phyloP scores from a whole-genome alignment of 2,113 vertebrate species.

The Climacteris rufus region DNA sequence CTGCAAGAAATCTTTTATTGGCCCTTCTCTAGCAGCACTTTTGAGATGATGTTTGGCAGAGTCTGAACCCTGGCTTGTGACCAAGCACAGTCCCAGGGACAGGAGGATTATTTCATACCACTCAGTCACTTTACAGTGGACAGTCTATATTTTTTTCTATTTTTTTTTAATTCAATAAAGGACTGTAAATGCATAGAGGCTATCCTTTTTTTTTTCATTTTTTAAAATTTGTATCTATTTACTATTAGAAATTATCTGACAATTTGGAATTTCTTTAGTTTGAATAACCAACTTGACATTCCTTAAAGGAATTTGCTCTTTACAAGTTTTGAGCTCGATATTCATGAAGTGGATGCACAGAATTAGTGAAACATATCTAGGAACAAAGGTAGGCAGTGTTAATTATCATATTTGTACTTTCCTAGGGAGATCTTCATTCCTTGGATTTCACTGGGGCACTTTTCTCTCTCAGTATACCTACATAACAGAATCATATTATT shows the following conservation, averaged over 20 bases:
- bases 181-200: not conserved
- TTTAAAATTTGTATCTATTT: not conserved
- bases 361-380: rapidly evolving
- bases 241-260: not conserved
- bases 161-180: not conserved
- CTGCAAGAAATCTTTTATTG: not conserved
- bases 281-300: not conserved
- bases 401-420: not conserved
- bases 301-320: not conserved
- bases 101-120: not conserved
- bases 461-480: not conserved
- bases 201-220: not conserved
- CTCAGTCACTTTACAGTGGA: not conserved
- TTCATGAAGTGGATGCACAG: not conserved
- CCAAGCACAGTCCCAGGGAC: not conserved
- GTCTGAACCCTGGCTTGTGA: not conserved
- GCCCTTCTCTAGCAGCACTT: not conserved
- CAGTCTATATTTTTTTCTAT: not conserved
- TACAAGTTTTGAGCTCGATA: not conserved
- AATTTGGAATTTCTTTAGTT: not conserved
- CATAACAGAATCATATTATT: not conserved
- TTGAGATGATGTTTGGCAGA: not conserved
- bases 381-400: not conserved
- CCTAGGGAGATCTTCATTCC: not conserved
- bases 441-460: not conserved